Conservation (phyloP, 2,113 vertebrate genomes). For the Perca flavescens region DNA sequence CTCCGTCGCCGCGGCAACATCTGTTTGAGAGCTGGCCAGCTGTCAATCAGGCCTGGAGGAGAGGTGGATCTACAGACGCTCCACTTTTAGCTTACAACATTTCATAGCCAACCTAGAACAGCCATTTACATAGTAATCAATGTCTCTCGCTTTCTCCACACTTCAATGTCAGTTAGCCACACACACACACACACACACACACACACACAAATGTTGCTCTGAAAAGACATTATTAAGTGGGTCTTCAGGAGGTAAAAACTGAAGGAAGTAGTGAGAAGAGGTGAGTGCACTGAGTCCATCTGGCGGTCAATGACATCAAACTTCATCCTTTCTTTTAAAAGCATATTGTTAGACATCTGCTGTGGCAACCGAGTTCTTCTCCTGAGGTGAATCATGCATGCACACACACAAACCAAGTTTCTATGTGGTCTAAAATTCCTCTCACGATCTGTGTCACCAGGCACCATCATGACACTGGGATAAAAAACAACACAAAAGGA, state of each 20-base stretch:
- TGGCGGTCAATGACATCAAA: conserved; percentile 41
- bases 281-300: not conserved
- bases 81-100: conserved; percentile 28
- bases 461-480: conserved; percentile 50
- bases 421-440: conserved; percentile 60
- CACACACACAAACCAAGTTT: conserved; percentile 42
- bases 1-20: conserved; percentile 50
- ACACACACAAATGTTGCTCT: conserved; percentile 30
- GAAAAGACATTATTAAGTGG: conserved; percentile 48
- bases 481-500: conserved; percentile 65
- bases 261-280: conserved; percentile 14
- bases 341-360: conserved; percentile 59
- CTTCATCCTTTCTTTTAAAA: conserved; percentile 34
- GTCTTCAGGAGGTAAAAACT: conserved; percentile 31
- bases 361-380: conserved; percentile 58
- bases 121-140: conserved; percentile 57
- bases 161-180: conserved; percentile 42
- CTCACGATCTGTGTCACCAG: conserved; percentile 65
- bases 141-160: conserved; percentile 13
- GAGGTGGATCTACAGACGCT: conserved; percentile 36
- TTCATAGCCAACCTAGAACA: not conserved
- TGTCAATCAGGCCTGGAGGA: conserved; percentile 66
- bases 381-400: conserved; percentile 41
- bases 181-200: not conserved
- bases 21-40: conserved; percentile 52